A percentile compares a stretch with the other conserved stretches of the same genome.
phyloP scores from a whole-genome alignment of 1,140 invertebrate genomes.

The Meloidogyne floridensis region DNA sequence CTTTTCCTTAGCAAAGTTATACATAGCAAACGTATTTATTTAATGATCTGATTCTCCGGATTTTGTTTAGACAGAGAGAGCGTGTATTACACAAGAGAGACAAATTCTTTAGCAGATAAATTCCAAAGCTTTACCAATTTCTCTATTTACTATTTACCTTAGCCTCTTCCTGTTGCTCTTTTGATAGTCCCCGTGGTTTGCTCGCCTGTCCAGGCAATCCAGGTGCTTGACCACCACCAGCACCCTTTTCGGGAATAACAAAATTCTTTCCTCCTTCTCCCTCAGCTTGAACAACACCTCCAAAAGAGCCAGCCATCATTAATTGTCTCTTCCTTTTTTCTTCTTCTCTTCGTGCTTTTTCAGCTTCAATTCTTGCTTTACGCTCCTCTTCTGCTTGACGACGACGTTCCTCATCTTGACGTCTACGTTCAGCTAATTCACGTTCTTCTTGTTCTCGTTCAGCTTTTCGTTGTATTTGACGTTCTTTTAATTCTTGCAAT shows the following conservation, averaged over 20 bases:
- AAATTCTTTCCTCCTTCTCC: slow-evolving; percentile 52
- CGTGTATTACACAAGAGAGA: no score
- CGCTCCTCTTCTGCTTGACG: slow-evolving; percentile 52
- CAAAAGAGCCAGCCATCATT: slow-evolving; percentile 47
- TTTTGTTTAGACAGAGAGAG: no score
- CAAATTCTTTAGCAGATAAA: no score
- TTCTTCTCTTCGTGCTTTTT: slow-evolving; percentile 54
- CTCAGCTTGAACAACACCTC: slow-evolving; percentile 70
- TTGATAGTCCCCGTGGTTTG: slow-evolving; percentile 84
- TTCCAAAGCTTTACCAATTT: not conserved
- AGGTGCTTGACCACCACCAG: slow-evolving; percentile 34
- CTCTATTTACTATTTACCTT: slow-evolving; percentile 68
- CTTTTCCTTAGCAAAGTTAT: not conserved
- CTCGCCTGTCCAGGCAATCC: slow-evolving; percentile 25
- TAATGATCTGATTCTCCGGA: not conserved
- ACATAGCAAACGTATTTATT: not conserved
- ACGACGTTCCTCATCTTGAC: slow-evolving; percentile 55
- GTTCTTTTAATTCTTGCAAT: slow-evolving; percentile 42
- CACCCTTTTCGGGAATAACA: slow-evolving; percentile 67
- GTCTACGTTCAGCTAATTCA: slow-evolving; percentile 54
- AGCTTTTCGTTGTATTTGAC: slow-evolving; percentile 44
- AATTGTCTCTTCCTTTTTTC: slow-evolving; percentile 59
- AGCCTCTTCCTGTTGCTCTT: slow-evolving; percentile 97
- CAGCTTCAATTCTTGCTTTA: slow-evolving; percentile 51
- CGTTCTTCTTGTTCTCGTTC: slow-evolving; percentile 52